Conservation (phyloP, 1,140 invertebrate species). For the Dryas iulia region DNA sequence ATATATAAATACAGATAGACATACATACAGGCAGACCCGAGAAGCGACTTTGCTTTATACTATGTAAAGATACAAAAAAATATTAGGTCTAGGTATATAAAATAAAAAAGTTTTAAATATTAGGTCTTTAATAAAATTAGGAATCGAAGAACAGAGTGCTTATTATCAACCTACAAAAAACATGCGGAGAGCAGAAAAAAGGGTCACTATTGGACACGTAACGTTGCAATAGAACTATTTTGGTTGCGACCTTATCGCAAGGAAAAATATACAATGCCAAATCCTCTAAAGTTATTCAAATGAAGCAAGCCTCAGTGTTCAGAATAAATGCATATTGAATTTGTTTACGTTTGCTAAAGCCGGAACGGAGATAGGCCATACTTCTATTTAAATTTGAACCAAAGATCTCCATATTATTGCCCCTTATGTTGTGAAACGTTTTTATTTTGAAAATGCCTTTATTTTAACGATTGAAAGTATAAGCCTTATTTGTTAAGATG, state of each 20-base stretch:
- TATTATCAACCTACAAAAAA: background rate
- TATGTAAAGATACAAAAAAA: too few species aligned
- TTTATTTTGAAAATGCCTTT: background rate
- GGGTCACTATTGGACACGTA: background rate
- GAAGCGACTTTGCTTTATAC: too few species aligned
- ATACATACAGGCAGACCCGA: too few species aligned
- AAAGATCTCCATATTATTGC: constrained; percentile 60
- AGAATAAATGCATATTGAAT: constrained; percentile 72
- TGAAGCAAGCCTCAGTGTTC: constrained; percentile 49
- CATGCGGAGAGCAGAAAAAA: background rate
- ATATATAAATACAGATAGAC: too few species aligned
- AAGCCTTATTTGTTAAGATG: too few species aligned
- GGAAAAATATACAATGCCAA: constrained; percentile 34
- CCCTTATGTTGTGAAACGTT: background rate
- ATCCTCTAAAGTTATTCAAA: constrained; percentile 69
- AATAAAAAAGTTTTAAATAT: too few species aligned
- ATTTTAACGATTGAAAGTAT: background rate
- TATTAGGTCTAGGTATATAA: too few species aligned
- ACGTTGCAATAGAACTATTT: constrained; percentile 5
- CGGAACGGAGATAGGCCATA: constrained; percentile 50
- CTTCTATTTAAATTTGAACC: constrained; percentile 52
- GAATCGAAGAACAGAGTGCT: background rate
- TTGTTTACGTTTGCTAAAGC: constrained; percentile 62
- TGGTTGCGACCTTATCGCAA: constrained; percentile 17
- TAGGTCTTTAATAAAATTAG: too few species aligned